phyloP scores from a whole-genome alignment of 2,797 vertebrate genomes.

The Echiichthys vipera region DNA sequence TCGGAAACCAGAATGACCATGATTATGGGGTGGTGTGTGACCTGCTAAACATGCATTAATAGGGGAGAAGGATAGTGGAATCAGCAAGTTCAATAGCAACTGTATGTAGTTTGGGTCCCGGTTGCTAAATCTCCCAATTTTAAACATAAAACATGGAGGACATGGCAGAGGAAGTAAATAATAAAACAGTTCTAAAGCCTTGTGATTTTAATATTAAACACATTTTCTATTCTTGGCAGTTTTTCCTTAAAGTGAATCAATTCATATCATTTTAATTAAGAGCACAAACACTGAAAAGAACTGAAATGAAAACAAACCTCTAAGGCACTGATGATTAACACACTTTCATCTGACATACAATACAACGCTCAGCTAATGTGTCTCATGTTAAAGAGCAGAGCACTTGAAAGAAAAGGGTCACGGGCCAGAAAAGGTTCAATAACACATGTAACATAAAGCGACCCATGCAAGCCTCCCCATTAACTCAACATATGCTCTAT shows the following conservation, averaged over 20 bases:
- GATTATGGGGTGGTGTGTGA: too few species aligned
- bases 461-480: background rate
- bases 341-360: background rate
- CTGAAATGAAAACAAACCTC: constrained; percentile 4
- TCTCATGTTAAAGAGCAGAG: constrained; percentile 4
- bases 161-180: background rate
- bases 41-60: too few species aligned
- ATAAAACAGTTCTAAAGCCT: too few species aligned
- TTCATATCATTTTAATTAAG: background rate
- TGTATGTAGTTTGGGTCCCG: background rate
- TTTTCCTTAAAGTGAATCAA: background rate
- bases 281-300: background rate
- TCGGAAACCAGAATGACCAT: too few species aligned
- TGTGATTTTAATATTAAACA: background rate
- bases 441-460: background rate
- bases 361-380: background rate
- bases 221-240: background rate
- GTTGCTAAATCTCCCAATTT: background rate
- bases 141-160: background rate
- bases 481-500: background rate
- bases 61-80: background rate
- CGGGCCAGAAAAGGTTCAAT: background rate
- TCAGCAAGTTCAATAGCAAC: background rate
- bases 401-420: background rate
- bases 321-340: constrained; percentile 21